Evolutionary conservation across 2,888 invertebrate species (phyloP).

Genomic region (Zeuzera pyrina): DNA sequence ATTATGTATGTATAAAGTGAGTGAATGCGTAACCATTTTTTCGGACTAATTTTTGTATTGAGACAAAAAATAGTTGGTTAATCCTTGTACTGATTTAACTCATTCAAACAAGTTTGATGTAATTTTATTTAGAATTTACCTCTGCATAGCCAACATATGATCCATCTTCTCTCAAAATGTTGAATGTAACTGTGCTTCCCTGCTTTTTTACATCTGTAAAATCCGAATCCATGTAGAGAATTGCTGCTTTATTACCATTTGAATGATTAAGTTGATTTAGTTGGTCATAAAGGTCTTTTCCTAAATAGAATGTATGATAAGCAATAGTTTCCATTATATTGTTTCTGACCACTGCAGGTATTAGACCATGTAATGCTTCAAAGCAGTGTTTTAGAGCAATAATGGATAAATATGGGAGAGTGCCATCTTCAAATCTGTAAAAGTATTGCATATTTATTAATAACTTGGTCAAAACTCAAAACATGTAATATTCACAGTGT

Average conservation of each 20-base stretch:
- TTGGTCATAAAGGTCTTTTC: constrained; percentile 79
- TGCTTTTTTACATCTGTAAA: constrained; percentile 77
- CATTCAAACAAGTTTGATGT: neutral
- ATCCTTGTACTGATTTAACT: too few species aligned
- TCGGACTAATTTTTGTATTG: too few species aligned
- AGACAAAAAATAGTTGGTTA: too few species aligned
- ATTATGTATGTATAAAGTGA: too few species aligned
- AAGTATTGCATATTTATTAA: neutral
- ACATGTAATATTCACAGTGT: too few species aligned
- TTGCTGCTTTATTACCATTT: constrained; percentile 79
- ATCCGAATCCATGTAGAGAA: constrained; percentile 82
- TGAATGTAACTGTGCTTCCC: constrained; percentile 92
- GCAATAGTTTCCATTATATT: constrained; percentile 77
- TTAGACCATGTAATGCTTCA: constrained; percentile 77
- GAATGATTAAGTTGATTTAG: constrained; percentile 77
- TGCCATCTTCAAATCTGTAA: constrained; percentile 95
- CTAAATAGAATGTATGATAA: constrained; percentile 82
- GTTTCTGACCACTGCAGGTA: constrained; percentile 63
- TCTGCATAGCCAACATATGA: constrained; percentile 91
- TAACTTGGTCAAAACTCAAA: neutral
- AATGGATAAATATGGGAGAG: constrained; percentile 89
- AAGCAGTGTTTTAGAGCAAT: constrained; percentile 87
- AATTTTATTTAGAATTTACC: constrained; percentile 52
- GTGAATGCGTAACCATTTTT: too few species aligned
- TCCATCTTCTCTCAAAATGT: constrained; percentile 83